A percentile compares a stretch with the other conserved stretches of the same genome.
Conservation (phyloP, 1,140 invertebrate genomes). For the Scylla paramamosain region DNA sequence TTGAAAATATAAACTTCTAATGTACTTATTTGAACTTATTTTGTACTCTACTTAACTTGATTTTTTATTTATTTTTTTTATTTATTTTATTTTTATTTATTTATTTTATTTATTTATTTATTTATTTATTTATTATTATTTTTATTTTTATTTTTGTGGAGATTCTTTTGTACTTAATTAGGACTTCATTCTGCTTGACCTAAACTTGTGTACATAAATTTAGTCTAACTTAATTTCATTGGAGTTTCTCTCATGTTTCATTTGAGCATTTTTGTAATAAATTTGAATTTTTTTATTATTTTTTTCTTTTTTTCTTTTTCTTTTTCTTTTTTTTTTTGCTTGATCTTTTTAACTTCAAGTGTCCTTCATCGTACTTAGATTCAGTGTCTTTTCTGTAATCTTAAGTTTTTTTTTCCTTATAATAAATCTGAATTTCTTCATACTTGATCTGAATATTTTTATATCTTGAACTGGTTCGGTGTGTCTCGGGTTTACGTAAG, state of each 20-base stretch:
- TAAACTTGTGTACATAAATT: too few relatives aligned
- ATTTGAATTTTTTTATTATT: not conserved
- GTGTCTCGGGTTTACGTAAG: too few relatives aligned
- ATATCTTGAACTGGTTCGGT: too few relatives aligned
- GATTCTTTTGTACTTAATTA: too few relatives aligned
- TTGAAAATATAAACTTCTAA: too few relatives aligned
- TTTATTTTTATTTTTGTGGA: conserved; percentile 9
- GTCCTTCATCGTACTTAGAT: not conserved
- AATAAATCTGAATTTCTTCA: too few relatives aligned
- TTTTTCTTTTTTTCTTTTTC: not conserved
- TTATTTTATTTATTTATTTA: conserved; percentile 30
- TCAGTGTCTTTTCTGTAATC: not conserved
- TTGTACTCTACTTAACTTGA: not conserved
- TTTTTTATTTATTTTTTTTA: conserved; percentile 25
- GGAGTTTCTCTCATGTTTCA: too few relatives aligned
- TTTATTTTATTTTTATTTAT: conserved; percentile 1
- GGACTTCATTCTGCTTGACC: too few relatives aligned
- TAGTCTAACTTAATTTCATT: too few relatives aligned
- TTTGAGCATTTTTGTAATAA: too few relatives aligned
- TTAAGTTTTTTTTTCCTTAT: not conserved
- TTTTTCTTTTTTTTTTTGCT: not conserved
- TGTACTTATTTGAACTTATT: too few relatives aligned
- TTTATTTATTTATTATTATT: not conserved
- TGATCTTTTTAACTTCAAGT: not conserved
- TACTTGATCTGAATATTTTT: too few relatives aligned